Base-by-base conservation (phyloP, 2,797 vertebrate species). In the Pangasius mekongensis region DNA sequence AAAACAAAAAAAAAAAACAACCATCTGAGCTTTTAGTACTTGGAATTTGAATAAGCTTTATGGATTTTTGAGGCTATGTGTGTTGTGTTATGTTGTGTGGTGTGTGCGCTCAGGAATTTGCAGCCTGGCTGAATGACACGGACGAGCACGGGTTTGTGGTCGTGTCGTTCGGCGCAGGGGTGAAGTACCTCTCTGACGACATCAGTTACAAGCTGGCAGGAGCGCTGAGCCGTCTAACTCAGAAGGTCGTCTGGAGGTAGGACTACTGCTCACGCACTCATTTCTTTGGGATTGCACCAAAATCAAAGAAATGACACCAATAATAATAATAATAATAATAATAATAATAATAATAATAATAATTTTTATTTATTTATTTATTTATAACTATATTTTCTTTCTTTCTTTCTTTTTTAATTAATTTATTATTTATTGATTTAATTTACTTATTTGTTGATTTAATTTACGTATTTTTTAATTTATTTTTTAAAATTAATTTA, bases 221-320 rank as follows among this genome's bases (percentile, higher is more conserved):
- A 30, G 98, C 98, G 11, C 94, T 99, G 82, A 97, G 96, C 56
- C 96, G 96, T 82, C 94, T 99, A 90, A 97, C 97, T 27, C 98
- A 99, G 93, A 96, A 97, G 88, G 97, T 99, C 69, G 95, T 99
- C 92, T 99, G 99, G 99, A 99, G 99, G 99, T 99, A 96, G 90
- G 62, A 54, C 49, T 80, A 64, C 33, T 62, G 9, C 22, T 27
- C 16, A 24, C 20, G 10, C 77, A 33, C 24, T 30, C n/a, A 56
- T 43, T 56, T 20, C 18, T 67, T 33, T 64, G 13, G 62, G 62
- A 64, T 10, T 64, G 62, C 8, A n/a, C 10, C 62, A 9, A 27
- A 64, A 27, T 64, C 24, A n/a, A n/a, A 43, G 39, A 43, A 43
- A 58, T 58, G 56, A 47, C 43, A 47, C 43, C 0, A 47, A 47